Base-by-base conservation (phyloP, 2,797 vertebrate genomes). In the Adrianichthys oophorus region DNA sequence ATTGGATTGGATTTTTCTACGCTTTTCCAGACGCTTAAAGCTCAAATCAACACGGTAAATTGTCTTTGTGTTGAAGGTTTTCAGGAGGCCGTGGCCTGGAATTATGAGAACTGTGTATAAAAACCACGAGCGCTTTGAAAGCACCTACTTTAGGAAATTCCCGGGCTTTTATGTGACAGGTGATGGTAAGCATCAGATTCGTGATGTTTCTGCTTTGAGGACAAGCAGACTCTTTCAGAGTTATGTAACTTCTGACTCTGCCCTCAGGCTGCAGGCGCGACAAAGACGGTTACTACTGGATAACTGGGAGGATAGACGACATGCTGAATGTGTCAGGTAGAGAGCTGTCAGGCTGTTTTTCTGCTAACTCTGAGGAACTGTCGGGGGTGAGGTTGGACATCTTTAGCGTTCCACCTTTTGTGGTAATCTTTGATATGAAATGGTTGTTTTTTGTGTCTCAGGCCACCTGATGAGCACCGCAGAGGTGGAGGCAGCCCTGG, bases 301-400 rank as follows among this genome's bases (percentile, higher is more conserved):
- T 94, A 76, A 94, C 93, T 5, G 93, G 93, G 49, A 85, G 93
- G 55, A 93, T 93, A 65, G 93, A 94, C 32, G 93, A 94, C 86
- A 94, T 94, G 93, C 84, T 94, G 60, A 94, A 94, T 8, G 90
- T 94, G 61, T 94, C 93, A 80, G 93, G 93, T 94, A 79, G 12
- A 5, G 41, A 7, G 12, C 0, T 32, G 41, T 4, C 17, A 46
- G 15, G 16, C 41, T 16, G 43, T 37, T 19, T 19, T 26, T 46
- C 49, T 29, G 52, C 29, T 14, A 32, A 37, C 47, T 46, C 58
- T 45, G 4, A 65, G 43, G 15, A 21, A 21, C 19, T 21, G 19
- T 21, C 19, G 19, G 19, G 19, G 19, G 19, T 21, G 19, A 7
- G 5, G 26, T 1, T 5, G 26, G 24, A 7, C 24, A 26, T 29